Base-by-base conservation (phyloP, 2,797 vertebrate genomes). In the Gallinago solitaria region DNA sequence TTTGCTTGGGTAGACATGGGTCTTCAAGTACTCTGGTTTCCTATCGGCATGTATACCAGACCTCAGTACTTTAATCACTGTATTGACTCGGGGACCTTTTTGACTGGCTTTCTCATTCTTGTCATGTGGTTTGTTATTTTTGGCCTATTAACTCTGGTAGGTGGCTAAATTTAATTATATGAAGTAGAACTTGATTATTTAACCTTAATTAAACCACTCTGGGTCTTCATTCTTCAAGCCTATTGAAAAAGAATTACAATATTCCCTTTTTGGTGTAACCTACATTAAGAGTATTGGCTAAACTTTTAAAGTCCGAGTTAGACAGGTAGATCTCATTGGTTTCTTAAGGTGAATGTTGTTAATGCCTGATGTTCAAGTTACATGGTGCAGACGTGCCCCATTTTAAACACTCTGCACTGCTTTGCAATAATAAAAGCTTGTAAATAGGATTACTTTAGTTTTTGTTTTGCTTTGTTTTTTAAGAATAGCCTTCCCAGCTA, bases 121-220 rank as follows among this genome's bases (percentile, higher is more conserved):
- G 56, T 95, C 70, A 23, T 47, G 28, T 2, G 2, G 0, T 81
- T 87, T 95, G 61, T 87, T 94, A 57, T 84, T 93, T 94, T 87
- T 92, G 90, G 47, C 88, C 90, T 90, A 25, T 92, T 95, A 92
- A 92, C 23, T 92, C 50, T 77, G 86, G 84, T 89, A 76, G 53
- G 60, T 68, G 64, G 30, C 92, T 95, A 84, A 84, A 85, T 93
- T 89, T 92, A 94, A 96, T 95, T 95, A 71, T 48, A 41, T 32
- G 30, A 75, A 87, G 75, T 77, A 90, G 91, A 84, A 87, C 84
- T 94, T 96, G 78, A 90, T 93, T 90, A 90, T 95, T 94, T 96
- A 90, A 89, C 24, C 2, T 95, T 96, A 95, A 96, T 94, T 95
- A 95, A 96, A 35, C 41, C 57, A 75, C 24, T 71, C 63, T 51